Percentiles rank a stretch among this genome's conserved stretches.
Evolutionary conservation across 2,888 invertebrate genomes (phyloP).

Genomic region (Polydrusus pterygomalis): DNA sequence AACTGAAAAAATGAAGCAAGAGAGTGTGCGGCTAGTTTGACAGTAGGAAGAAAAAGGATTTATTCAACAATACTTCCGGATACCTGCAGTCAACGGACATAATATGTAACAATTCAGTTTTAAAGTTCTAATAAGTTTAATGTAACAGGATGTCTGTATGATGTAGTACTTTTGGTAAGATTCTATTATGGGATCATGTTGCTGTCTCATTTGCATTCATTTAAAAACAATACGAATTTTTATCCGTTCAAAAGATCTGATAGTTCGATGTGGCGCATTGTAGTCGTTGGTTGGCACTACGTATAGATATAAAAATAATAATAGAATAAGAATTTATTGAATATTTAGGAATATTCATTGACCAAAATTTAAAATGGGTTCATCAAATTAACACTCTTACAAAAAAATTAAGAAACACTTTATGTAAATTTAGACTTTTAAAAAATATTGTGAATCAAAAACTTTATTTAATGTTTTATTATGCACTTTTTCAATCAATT

Average conservation of each 20-base stretch:
- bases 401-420: too few species aligned
- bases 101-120: conserved; percentile 15
- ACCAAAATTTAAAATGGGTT: too few species aligned
- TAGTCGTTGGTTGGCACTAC: background rate
- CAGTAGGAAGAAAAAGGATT: conserved; percentile 24
- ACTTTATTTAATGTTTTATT: too few species aligned
- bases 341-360: too few species aligned
- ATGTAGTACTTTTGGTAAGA: conserved; percentile 15
- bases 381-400: too few species aligned
- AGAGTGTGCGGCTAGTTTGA: conserved; percentile 18
- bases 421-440: too few species aligned
- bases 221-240: conserved; percentile 10
- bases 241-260: background rate
- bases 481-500: too few species aligned
- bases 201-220: conserved; percentile 13
- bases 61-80: conserved; percentile 20
- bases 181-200: background rate
- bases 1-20: conserved; percentile 17
- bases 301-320: too few species aligned
- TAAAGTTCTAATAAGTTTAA: conserved; percentile 6
- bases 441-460: too few species aligned
- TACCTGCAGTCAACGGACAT: conserved; percentile 20
- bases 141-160: conserved; percentile 24
- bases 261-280: background rate
- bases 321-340: too few species aligned